Conservation (phyloP, 2,113 vertebrate genomes). For the Lucifuga dentata region DNA sequence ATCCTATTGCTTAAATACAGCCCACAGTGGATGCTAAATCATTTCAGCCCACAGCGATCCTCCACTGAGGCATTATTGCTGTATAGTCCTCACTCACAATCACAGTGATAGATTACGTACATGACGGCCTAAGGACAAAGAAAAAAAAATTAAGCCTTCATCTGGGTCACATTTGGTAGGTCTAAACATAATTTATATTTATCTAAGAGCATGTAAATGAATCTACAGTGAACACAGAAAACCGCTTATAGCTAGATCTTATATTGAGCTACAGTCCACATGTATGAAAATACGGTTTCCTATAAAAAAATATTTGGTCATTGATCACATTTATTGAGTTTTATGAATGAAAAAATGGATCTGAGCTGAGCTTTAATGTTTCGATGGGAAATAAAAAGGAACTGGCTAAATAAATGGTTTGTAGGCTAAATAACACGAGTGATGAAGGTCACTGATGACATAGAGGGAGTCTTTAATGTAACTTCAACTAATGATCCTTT, state of each 20-base stretch:
- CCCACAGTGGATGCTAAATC: conserved; percentile 57
- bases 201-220: not conserved
- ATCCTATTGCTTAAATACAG: conserved; percentile 66
- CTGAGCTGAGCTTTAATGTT: too few species aligned
- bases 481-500: conserved; percentile 35
- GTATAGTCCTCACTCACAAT: conserved; percentile 7
- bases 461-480: not conserved
- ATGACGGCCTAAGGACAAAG: too few species aligned
- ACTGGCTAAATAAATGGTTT: not conserved
- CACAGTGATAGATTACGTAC: not conserved
- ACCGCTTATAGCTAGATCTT: too few species aligned
- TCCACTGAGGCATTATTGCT: conserved; percentile 8
- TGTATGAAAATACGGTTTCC: not conserved
- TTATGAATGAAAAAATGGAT: not conserved
- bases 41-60: conserved; percentile 25
- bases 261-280: not conserved
- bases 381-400: not conserved
- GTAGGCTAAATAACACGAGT: conserved; percentile 20
- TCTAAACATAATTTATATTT: not conserved
- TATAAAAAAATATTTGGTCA: too few species aligned
- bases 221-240: not conserved
- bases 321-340: too few species aligned
- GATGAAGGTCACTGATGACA: not conserved
- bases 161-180: not conserved
- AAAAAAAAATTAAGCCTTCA: too few species aligned